phyloP scores from a whole-genome alignment of 2,797 vertebrate species.

The Paedocypris micromegethes region DNA sequence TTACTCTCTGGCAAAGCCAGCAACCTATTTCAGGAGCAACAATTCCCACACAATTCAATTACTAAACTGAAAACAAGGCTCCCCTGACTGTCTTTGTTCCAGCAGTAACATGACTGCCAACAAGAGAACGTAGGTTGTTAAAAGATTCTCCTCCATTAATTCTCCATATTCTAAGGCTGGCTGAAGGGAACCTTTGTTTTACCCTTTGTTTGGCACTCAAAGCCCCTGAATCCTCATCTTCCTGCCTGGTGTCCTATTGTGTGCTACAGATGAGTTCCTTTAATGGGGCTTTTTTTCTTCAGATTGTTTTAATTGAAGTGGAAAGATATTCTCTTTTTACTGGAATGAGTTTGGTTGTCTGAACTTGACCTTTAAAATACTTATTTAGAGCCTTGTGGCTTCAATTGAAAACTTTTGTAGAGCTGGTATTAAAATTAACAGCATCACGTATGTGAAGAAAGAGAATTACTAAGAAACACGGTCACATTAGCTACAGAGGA shows the following conservation, averaged over 20 bases:
- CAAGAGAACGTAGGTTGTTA: not conserved
- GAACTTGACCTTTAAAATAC: slow-evolving; percentile 27
- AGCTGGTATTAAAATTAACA: not conserved
- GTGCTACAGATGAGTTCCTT: slow-evolving; percentile 14
- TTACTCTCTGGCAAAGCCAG: slow-evolving; percentile 1
- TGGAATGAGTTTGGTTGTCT: slow-evolving; percentile 1
- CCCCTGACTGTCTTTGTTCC: slow-evolving; percentile 19
- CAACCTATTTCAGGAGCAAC: slow-evolving; percentile 8
- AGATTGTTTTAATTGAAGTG: slow-evolving; percentile 25
- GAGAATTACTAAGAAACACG: not conserved
- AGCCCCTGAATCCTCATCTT: slow-evolving; percentile 11
- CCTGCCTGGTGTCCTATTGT: slow-evolving; percentile 7
- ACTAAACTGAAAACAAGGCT: slow-evolving; percentile 21
- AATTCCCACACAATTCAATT: slow-evolving; percentile 17
- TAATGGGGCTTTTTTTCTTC: slow-evolving; percentile 12
- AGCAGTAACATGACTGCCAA: slow-evolving; percentile 23
- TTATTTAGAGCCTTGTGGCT: slow-evolving; percentile 2
- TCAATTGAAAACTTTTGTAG: slow-evolving; percentile 31
- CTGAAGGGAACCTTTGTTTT: slow-evolving; percentile 18
- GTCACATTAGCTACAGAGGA: not conserved
- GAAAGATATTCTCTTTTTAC: slow-evolving; percentile 21
- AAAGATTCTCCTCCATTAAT: slow-evolving; percentile 21
- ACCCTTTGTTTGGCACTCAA: not conserved
- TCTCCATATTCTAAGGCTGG: slow-evolving; percentile 6
- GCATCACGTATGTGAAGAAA: not conserved